Base-by-base conservation (phyloP, 2,113 vertebrate genomes). In the Myotis brandtii region DNA sequence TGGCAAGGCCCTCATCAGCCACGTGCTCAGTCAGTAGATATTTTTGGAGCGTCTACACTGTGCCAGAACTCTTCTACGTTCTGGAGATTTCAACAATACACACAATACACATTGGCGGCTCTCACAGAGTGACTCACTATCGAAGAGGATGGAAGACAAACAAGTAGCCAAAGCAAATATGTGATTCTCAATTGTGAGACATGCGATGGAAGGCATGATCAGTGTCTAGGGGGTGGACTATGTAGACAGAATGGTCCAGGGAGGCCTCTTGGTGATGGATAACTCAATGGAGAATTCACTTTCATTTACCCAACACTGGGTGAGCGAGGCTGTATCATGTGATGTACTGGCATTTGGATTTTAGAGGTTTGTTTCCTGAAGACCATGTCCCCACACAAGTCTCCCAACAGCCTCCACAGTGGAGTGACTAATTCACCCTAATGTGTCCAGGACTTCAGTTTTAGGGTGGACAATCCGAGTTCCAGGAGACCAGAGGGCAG, bases 391-490 rank as follows among this genome's bases (percentile, higher is more conserved):
- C 16, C 21, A 54, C 18, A 76, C 48, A 40, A 34, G 0, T 2
- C 72, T 23, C 5, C 59, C 27, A 18, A 9, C 5, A 67, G 25
- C 70, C 72, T 56, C 6, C 6, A 14, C 11, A 23, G 52, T 14
- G 37, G 8, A 21, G 25, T 34, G 4, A 34, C 43, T 6, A 16
- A 11, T 3, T 76, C 32, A 12, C 37, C 43, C 50, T 48, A 2
- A 2, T 32, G 34, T 18, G 0, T 43, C 20, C 17, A 21, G n/a
- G 66, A 70, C 34, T 3, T 11, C 11, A 2, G 11, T 59, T 59
- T 67, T 9, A n/a, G 27, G 0, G 0, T 46, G 4, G 27, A 40
- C 20, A 11, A 30, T 32, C 46, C 1, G 3, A 0, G 4, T 34
- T 10, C 37, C 54, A 46, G 52, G 43, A 93, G 32, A 76, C 76